These are phyloP conservation scores for Potamilus streckersoni DNA, from an alignment of 1,140 invertebrate species.

Conservation along the genomic window DNA sequence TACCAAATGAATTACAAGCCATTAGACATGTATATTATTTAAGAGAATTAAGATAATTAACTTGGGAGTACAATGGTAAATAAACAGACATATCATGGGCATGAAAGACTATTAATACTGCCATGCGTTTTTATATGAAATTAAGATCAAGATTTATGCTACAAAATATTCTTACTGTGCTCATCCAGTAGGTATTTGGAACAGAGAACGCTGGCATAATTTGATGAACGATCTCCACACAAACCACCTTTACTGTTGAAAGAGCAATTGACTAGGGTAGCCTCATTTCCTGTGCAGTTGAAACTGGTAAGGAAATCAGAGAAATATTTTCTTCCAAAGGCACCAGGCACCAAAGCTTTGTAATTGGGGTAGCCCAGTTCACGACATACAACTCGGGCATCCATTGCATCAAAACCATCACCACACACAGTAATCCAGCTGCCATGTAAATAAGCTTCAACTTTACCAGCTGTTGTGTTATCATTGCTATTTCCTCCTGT, in stretches of 20 bases:
- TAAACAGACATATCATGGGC: not conserved
- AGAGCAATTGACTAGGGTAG: constrained; percentile 31
- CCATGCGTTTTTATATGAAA: constrained; percentile 7
- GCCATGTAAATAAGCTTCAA: constrained; percentile 37
- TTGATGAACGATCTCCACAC: constrained; percentile 32
- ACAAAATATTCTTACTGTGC: constrained; percentile 21
- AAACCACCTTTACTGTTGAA: constrained; percentile 16
- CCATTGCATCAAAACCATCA: constrained; percentile 45
- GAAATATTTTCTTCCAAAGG: constrained; percentile 36
- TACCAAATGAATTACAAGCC: no score
- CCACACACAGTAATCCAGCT: constrained; percentile 55
- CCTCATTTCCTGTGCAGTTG: constrained; percentile 38
- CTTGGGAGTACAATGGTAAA: no score
- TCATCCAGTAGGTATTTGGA: constrained; percentile 38
- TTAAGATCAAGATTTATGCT: not conserved
- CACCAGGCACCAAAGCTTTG: constrained; percentile 34
- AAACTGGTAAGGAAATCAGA: constrained; percentile 34
- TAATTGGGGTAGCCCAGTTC: constrained; percentile 58
- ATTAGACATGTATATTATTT: no score
- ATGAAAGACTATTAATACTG: not conserved
- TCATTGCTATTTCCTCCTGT: constrained; percentile 30
- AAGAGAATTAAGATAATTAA: no score
- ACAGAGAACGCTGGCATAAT: constrained; percentile 44
- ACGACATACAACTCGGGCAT: constrained; percentile 54
- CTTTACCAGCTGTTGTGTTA: constrained; percentile 34